Conservation (phyloP, 2,113 vertebrate species). For the Scomber scombrus region DNA sequence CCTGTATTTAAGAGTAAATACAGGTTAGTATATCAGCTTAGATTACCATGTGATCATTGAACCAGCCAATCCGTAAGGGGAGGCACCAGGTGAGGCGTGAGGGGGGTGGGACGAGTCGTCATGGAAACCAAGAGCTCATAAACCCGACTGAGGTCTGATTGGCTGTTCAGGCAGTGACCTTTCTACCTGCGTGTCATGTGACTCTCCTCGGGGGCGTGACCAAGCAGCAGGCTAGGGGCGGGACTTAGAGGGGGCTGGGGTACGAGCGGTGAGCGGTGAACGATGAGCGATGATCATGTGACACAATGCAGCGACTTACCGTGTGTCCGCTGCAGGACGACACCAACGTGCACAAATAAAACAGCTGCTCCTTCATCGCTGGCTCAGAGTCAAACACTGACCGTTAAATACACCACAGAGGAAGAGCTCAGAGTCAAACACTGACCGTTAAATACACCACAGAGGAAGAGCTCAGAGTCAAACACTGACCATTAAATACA, state of each 20-base stretch:
- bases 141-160: too few relatives aligned
- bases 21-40: not conserved
- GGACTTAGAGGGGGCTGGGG: conserved; percentile 23
- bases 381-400: not conserved
- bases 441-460: too few relatives aligned
- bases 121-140: too few relatives aligned
- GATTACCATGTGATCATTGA: conserved; percentile 57
- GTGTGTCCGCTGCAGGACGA: conserved; percentile 24
- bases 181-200: not conserved
- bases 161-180: too few relatives aligned
- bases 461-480: too few relatives aligned
- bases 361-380: conserved; percentile 41
- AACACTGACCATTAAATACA: not conserved
- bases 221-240: conserved; percentile 48
- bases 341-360: conserved; percentile 62
- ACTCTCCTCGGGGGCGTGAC: conserved; percentile 45
- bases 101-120: too few relatives aligned
- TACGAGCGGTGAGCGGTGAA: conserved; percentile 49
- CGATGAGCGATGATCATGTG: conserved; percentile 6
- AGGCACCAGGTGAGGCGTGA: not conserved
- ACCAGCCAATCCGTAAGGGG: conserved; percentile 57
- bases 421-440: too few relatives aligned
- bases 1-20: too few relatives aligned
- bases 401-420: too few relatives aligned
- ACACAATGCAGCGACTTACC: conserved; percentile 77